phyloP scores from a whole-genome alignment of 2,797 vertebrate species.

The Xenopus petersii region DNA sequence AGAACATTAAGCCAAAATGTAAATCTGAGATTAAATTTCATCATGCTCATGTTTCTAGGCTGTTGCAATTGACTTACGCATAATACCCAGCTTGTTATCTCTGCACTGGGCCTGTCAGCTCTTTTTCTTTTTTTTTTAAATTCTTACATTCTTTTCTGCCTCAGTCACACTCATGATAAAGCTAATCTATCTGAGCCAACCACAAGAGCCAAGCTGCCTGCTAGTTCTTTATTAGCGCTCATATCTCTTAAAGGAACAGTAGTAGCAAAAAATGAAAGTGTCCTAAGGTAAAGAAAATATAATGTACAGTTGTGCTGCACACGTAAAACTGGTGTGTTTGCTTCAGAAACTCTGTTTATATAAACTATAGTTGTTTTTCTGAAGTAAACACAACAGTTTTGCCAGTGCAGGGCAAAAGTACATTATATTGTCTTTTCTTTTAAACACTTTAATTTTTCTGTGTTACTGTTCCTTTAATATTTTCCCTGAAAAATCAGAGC shows the following conservation, averaged over 20 bases:
- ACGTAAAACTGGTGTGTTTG: too few species aligned
- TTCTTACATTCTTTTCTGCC: slow-evolving; percentile 34
- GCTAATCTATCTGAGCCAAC: slow-evolving; percentile 18
- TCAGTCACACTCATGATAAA: slow-evolving; percentile 36
- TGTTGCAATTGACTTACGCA: neutral
- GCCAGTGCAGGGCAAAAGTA: too few species aligned
- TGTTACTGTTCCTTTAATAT: neutral
- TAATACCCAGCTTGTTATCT: slow-evolving; percentile 2
- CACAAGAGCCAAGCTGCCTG: slow-evolving; percentile 2
- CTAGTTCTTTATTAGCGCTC: slow-evolving; percentile 12
- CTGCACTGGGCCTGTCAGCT: slow-evolving; percentile 7
- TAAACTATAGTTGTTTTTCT: too few species aligned
- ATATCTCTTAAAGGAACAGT: neutral
- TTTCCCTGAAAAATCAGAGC: slow-evolving; percentile 3
- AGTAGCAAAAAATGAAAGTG: too few species aligned
- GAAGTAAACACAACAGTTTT: too few species aligned
- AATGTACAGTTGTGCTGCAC: too few species aligned
- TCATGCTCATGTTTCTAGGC: neutral
- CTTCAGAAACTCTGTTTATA: too few species aligned
- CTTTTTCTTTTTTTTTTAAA: neutral
- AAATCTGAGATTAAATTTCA: neutral
- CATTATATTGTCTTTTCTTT: too few species aligned
- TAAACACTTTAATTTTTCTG: too few species aligned
- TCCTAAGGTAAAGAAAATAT: too few species aligned
- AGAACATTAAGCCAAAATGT: neutral